A percentile compares a stretch with the other conserved stretches of the same genome.
Conservation (phyloP, 2,797 vertebrate species). For the Neosilurus mollespiculum region DNA sequence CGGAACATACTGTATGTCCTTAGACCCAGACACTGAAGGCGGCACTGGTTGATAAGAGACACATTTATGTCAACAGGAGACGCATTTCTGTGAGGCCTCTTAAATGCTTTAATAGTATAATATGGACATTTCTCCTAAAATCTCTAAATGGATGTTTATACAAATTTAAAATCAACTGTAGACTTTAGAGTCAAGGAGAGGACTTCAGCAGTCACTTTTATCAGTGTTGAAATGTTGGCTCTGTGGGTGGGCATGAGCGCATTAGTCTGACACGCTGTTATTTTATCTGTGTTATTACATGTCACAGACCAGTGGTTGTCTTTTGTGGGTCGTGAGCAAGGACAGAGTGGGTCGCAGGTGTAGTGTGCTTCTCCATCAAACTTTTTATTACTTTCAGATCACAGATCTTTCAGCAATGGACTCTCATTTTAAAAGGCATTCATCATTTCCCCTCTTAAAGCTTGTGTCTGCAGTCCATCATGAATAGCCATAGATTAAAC, state of each 20-base stretch:
- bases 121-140: slow-evolving; percentile 6
- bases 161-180: background rate
- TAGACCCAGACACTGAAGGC: background rate
- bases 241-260: background rate
- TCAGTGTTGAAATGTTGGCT: slow-evolving; percentile 25
- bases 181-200: background rate
- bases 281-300: slow-evolving; percentile 35
- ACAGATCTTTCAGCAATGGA: slow-evolving; percentile 24
- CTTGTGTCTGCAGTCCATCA: slow-evolving; percentile 4
- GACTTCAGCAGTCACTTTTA: slow-evolving; percentile 18
- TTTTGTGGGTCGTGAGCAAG: slow-evolving; percentile 9
- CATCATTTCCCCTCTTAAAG: background rate
- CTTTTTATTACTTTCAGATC: slow-evolving; percentile 35
- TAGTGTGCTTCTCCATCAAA: slow-evolving; percentile 32
- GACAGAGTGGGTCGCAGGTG: slow-evolving; percentile 27
- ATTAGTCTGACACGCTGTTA: slow-evolving; percentile 11
- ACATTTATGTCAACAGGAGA: slow-evolving; percentile 19
- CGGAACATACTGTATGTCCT: background rate
- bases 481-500: background rate
- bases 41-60: slow-evolving; percentile 1
- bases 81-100: background rate
- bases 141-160: background rate
- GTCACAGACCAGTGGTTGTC: slow-evolving; percentile 28
- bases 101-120: background rate
- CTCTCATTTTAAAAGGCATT: slow-evolving; percentile 18